Evolutionary conservation across 2,797 vertebrate species (phyloP).

Genomic region (Tenualosa ilisha): DNA sequence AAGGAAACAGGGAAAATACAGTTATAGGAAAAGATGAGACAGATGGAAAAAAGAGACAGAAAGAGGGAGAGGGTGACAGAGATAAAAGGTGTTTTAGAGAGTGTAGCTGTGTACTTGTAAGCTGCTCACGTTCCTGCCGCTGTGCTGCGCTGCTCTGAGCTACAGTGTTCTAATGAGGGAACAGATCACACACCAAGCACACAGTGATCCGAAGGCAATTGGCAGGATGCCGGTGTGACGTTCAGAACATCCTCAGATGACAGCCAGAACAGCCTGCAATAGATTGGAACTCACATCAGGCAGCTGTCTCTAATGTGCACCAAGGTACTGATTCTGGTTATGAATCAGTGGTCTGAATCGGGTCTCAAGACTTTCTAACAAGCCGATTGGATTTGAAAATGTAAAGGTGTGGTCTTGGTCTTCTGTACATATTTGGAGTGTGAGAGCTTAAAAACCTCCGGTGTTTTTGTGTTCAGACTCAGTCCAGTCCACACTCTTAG

Average conservation of each 20-base stretch:
- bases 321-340: too few relatives aligned
- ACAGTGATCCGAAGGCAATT: background rate
- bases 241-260: background rate
- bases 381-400: too few relatives aligned
- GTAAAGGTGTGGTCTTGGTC: too few relatives aligned
- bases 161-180: background rate
- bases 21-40: too few relatives aligned
- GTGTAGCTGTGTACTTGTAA: background rate
- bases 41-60: background rate
- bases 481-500: too few relatives aligned
- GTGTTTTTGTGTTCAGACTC: too few relatives aligned
- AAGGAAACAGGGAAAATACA: background rate
- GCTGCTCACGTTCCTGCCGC: background rate
- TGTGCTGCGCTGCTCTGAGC: background rate
- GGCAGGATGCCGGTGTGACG: background rate
- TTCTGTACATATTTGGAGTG: too few relatives aligned
- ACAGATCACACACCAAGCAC: background rate
- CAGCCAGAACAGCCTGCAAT: background rate
- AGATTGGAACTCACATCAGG: too few relatives aligned
- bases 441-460: too few relatives aligned
- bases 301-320: too few relatives aligned
- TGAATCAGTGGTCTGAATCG: too few relatives aligned
- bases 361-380: too few relatives aligned
- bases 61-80: constrained; percentile 32
- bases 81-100: background rate